Conservation (phyloP, 2,113 vertebrate species). For the Apus apus region DNA sequence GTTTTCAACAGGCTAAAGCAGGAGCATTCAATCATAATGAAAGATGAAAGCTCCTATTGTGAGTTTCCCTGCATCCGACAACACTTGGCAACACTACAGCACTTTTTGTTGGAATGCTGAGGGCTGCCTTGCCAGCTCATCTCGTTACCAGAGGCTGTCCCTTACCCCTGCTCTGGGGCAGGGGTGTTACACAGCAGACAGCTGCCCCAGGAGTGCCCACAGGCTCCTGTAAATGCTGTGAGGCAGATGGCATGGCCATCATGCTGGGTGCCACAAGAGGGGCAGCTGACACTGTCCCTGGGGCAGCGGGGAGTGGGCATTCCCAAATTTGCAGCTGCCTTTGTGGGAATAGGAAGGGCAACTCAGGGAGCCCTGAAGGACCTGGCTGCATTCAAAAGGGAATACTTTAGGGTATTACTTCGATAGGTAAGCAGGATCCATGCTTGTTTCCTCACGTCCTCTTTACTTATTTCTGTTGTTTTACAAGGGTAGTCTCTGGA, state of each 20-base stretch:
- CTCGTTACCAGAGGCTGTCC: fast-evolving
- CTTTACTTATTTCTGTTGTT: background rate
- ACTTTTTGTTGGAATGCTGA: background rate
- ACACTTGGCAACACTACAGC: background rate
- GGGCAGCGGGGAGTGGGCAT: fast-evolving
- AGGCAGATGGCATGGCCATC: background rate
- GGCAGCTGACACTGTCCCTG: background rate
- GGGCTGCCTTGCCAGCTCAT: background rate
- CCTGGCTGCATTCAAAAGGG: background rate
- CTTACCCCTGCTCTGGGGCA: background rate
- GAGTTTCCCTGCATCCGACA: background rate
- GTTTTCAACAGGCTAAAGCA: background rate
- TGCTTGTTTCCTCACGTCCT: background rate
- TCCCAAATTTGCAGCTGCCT: background rate
- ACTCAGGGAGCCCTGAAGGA: background rate
- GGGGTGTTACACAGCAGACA: background rate
- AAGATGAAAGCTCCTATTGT: constrained; percentile 11
- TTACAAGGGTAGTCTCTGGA: background rate
- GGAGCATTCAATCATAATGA: constrained; percentile 13
- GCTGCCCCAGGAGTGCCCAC: background rate
- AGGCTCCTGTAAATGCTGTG: background rate
- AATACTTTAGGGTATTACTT: background rate
- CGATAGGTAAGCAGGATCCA: background rate
- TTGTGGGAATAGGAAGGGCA: background rate
- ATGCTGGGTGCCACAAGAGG: background rate